These are phyloP conservation scores for Chrysolina oricalcia DNA, from an alignment of 2,888 invertebrate species.

Conservation along the genomic window DNA sequence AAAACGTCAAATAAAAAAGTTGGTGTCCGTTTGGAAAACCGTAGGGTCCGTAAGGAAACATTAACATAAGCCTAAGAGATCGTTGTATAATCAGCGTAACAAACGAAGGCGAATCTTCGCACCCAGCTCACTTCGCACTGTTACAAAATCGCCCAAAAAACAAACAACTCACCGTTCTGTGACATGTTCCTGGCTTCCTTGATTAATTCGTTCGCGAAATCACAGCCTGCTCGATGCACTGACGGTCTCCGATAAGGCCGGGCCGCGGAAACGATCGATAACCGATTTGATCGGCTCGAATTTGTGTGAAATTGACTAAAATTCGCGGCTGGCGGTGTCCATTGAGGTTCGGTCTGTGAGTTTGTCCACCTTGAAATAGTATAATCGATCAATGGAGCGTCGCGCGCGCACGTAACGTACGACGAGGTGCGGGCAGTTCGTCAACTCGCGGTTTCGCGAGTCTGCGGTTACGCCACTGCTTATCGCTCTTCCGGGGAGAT, in stretches of 20 bases:
- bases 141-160: neutral
- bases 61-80: no score
- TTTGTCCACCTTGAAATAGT: slow-evolving; percentile 49
- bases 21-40: no score
- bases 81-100: no score
- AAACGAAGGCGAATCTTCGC: neutral
- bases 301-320: slow-evolving; percentile 21
- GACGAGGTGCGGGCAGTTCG: neutral
- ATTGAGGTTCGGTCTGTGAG: slow-evolving; percentile 39
- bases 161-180: slow-evolving; percentile 38
- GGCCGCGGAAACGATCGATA: slow-evolving; percentile 42
- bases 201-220: neutral
- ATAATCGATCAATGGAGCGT: slow-evolving; percentile 41
- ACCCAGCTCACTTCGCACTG: neutral
- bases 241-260: slow-evolving; percentile 11
- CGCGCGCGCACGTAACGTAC: slow-evolving; percentile 1
- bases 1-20: no score
- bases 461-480: slow-evolving; percentile 15
- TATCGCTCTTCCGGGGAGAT: slow-evolving; percentile 5
- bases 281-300: slow-evolving; percentile 24
- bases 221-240: slow-evolving; percentile 5
- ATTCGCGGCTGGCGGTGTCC: slow-evolving; percentile 34
- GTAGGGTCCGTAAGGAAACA: no score
- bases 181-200: slow-evolving; percentile 36
- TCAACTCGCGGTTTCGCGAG: neutral